Conservation (phyloP, 2,888 invertebrate species). For the Drosophila villosipedis region DNA sequence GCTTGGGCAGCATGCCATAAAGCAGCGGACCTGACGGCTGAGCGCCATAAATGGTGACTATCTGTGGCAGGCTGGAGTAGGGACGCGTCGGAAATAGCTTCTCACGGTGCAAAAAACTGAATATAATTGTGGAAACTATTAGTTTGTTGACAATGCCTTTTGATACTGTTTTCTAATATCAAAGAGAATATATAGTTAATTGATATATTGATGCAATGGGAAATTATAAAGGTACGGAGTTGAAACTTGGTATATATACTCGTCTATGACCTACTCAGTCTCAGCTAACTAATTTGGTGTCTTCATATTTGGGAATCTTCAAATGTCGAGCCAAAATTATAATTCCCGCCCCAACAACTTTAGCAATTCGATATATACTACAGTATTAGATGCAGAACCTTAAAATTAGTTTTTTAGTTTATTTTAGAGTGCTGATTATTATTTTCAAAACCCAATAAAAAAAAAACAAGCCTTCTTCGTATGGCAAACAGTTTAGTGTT, state of each 20-base stretch:
- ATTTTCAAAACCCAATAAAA: neutral
- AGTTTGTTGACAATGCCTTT: neutral
- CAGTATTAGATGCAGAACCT: neutral
- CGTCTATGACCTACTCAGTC: neutral
- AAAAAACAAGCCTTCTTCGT: neutral
- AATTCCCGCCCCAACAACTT: neutral
- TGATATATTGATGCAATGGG: neutral
- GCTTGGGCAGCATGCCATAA: conserved; percentile 65
- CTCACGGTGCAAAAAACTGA: conserved; percentile 83
- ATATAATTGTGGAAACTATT: neutral
- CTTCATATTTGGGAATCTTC: neutral
- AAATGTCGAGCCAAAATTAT: neutral
- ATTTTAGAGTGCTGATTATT: neutral
- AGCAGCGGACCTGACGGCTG: conserved; percentile 66
- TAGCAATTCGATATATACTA: neutral
- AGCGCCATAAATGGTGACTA: conserved; percentile 72
- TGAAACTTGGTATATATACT: neutral
- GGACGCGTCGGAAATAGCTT: conserved; percentile 82
- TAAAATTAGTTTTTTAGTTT: neutral
- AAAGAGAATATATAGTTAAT: neutral
- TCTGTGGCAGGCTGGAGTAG: conserved; percentile 71
- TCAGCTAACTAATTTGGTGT: neutral
- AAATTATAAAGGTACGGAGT: too few species aligned
- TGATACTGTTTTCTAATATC: neutral
- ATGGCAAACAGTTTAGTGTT: too few species aligned